Evolutionary conservation across 2,797 vertebrate species (phyloP), one percentile per base, ranked within the genome.

Genomic region (Acanthornis magna): DNA sequence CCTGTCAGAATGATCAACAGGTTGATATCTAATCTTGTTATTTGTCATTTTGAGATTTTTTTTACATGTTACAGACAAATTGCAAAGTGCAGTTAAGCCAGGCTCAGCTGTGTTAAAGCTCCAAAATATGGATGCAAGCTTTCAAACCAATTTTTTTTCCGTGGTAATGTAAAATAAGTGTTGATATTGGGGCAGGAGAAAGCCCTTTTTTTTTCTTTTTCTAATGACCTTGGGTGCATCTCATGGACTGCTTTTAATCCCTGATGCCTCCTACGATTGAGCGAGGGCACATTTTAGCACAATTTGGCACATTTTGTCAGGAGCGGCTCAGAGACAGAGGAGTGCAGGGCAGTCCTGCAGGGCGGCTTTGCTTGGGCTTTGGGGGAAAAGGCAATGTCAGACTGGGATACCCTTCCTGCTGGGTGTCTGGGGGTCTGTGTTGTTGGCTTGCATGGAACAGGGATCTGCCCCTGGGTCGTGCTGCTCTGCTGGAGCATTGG

Each of bases 1-100:
- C 66, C 62, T 70, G 42, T 74, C 65, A 66, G 75, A 97, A 71
- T 68, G 95, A 97, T 96, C 98, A 98, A 98, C 98, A 98, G 96
- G 97, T 98, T 95, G 96, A 83, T 82, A 89, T 29, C n/a, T 68
- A 95, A 95, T 73, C 79, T 45, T 88, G 73, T 76, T 89, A 71
- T 79, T 58, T 86, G 70, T n/a, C 43, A 43, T 84, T 96, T 89
- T 55, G 51, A 32, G 80, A 38, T 82, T 20, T 34, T 30, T 80
- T 29, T 32, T 9, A 32, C 51, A 51, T 9, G n/a, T 86, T 65
- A 83, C 63, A 82, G 92, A 51, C 40, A 51, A 84, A 76, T 67
- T 36, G 20, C 1, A 15, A 74, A 75, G 29, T 23, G 29, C 9
- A 4, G 40, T 50, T 47, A 60, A 53, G 68, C 53, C 54, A 66